A percentile compares a stretch with the other conserved stretches of the same genome.
Evolutionary conservation across 2,113 vertebrate genomes (phyloP).

Genomic region (Peromyscus polionotus): DNA sequence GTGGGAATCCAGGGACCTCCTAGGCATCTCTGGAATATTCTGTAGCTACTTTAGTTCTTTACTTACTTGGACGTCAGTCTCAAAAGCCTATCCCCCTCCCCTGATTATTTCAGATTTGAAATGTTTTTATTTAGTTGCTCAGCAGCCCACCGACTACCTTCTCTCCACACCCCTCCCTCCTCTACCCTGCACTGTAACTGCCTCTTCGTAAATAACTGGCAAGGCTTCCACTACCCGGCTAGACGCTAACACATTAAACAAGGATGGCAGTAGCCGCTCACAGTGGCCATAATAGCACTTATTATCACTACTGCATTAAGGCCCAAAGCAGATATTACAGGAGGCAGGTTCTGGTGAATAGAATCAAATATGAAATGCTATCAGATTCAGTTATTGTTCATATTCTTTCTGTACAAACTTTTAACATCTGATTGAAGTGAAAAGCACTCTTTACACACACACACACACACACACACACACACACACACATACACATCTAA

Average conservation of each 20-base stretch:
- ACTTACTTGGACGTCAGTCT: neutral
- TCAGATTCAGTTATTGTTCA: neutral
- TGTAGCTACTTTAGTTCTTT: neutral
- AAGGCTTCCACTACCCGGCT: conserved; percentile 12
- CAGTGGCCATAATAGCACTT: neutral
- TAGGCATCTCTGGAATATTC: neutral
- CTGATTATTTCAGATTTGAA: neutral
- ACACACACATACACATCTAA: neutral
- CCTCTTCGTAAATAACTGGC: neutral
- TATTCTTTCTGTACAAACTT: conserved; percentile 31
- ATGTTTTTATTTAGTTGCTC: neutral
- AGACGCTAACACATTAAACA: neutral
- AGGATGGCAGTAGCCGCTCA: neutral
- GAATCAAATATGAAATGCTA: conserved; percentile 45
- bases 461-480: neutral
- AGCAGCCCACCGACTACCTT: neutral
- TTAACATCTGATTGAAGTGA: neutral
- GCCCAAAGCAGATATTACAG: conserved; percentile 50
- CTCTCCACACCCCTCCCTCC: neutral
- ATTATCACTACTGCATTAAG: neutral
- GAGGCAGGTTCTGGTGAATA: neutral
- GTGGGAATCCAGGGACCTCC: neutral
- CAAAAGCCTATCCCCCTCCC: neutral
- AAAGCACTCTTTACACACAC: no score
- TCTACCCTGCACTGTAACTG: neutral